Evolutionary conservation across 1,140 invertebrate species (phyloP).

Genomic region (Phocides pigmalion): DNA sequence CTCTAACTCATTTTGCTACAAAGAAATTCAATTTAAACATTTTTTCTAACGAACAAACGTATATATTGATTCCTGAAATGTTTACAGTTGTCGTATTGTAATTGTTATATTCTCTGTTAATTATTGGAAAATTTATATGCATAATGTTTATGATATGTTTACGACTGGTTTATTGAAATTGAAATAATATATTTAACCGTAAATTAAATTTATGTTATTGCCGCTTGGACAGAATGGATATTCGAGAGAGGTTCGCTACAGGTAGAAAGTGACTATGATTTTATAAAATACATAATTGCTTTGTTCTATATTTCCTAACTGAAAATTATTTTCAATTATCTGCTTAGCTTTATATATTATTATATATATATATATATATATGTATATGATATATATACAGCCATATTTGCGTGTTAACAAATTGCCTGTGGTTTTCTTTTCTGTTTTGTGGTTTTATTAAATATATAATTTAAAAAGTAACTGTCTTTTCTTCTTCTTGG

Average conservation of each 20-base stretch:
- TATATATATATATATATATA: too few relatives aligned
- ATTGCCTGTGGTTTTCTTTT: slow-evolving; percentile 63
- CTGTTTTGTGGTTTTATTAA: slow-evolving; percentile 68
- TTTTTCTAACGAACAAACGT: slow-evolving; percentile 15
- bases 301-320: slow-evolving; percentile 35
- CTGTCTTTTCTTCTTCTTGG: slow-evolving; percentile 64
- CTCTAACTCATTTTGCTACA: slow-evolving; percentile 28
- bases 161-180: slow-evolving; percentile 53
- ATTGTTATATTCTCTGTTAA: slow-evolving; percentile 58
- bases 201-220: slow-evolving; percentile 61
- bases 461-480: slow-evolving; percentile 61
- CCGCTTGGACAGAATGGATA: slow-evolving; percentile 76
- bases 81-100: slow-evolving; percentile 39
- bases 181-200: slow-evolving; percentile 42
- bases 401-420: slow-evolving; percentile 43
- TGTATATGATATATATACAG: slow-evolving; percentile 52
- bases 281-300: slow-evolving; percentile 22
- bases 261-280: slow-evolving; percentile 55
- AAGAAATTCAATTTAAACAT: slow-evolving; percentile 16
- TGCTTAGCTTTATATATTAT: slow-evolving; percentile 49
- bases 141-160: slow-evolving; percentile 62
- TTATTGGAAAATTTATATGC: slow-evolving; percentile 60
- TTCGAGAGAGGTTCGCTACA: slow-evolving; percentile 74
- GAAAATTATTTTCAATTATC: slow-evolving; percentile 39
- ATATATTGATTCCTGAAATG: slow-evolving; percentile 23